Conservation (phyloP, 2,888 invertebrate genomes). For the Clunio marinus region DNA sequence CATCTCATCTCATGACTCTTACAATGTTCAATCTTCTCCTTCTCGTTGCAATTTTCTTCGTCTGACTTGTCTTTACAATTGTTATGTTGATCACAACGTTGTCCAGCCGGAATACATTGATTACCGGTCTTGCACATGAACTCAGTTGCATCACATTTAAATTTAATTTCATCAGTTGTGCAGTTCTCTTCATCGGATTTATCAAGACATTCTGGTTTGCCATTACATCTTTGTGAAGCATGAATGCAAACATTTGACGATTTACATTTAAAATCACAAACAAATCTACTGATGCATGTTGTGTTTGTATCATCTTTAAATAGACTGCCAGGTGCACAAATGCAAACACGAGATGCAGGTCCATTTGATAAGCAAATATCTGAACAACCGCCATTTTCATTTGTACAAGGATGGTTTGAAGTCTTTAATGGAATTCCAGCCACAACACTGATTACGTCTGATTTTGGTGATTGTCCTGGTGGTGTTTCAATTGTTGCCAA, state of each 20-base stretch:
- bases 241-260: conserved; percentile 39
- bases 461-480: conserved; percentile 42
- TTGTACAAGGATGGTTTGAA: conserved; percentile 57
- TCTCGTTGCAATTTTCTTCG: conserved; percentile 52
- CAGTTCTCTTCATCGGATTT: conserved; percentile 59
- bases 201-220: conserved; percentile 53
- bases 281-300: conserved; percentile 56
- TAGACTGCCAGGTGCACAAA: conserved; percentile 65
- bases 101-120: conserved; percentile 51
- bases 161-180: conserved; percentile 42
- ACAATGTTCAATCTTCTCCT: background rate
- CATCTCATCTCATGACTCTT: conserved; percentile 38
- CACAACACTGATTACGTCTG: conserved; percentile 39
- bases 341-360: conserved; percentile 49
- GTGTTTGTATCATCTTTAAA: conserved; percentile 52
- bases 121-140: conserved; percentile 56
- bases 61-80: conserved; percentile 59
- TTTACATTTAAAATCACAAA: conserved; percentile 54
- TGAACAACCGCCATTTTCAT: conserved; percentile 63
- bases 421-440: conserved; percentile 38
- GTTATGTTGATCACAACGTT: conserved; percentile 54
- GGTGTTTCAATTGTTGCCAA: conserved; percentile 41
- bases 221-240: conserved; percentile 52
- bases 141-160: conserved; percentile 50
- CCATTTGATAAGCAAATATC: conserved; percentile 64